Evolutionary conservation across 2,888 invertebrate genomes (phyloP), one percentile per base, ranked within the genome.

Genomic region (Napeogenes sylphis): DNA sequence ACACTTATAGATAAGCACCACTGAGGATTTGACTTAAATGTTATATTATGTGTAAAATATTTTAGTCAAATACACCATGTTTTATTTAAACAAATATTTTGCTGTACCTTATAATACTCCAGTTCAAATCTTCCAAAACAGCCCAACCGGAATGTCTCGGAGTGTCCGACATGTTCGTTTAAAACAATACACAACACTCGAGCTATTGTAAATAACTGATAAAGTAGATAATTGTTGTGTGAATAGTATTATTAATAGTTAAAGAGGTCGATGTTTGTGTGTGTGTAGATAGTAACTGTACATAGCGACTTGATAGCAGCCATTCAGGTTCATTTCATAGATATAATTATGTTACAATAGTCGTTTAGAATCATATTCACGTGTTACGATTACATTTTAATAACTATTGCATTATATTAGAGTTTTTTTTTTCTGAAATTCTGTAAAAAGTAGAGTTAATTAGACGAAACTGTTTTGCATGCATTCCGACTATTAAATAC

Each of bases 201-300:
- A 68, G 71, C 69, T 69, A 62, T 66, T 88, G 86, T 87, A 87
- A 81, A 89, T 88, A 89, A 81, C 79, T 81, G 81, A 82, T 81
- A 75, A 79, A 77, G 84, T 82, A 83, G 83, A 73, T 79, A 79
- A 81, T 80, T 83, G 87, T 87, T 85, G 89, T 88, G 89, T 89
- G 89, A 81, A 89, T 90, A 90, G 86, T 78, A 78, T 83, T 80
- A 83, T 80, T 84, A 82, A 77, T 77, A 72, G 75, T 80, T 78
- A 63, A 81, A 77, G 78, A 68, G 71, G 75, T 86, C 83, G 78
- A 83, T 87, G 89, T 67, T 89, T 82, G 51, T 82, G 89, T 88
- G 89, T 88, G 88, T 90, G 89, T 88, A 88, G 88, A 88, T 75
- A 74, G 71, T 81, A 75, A 77, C 72, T 86, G 83, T 83, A 85